Evolutionary conservation across 2,113 vertebrate genomes (phyloP), one percentile per base, ranked within the genome.

Genomic region (Sylvia atricapilla): DNA sequence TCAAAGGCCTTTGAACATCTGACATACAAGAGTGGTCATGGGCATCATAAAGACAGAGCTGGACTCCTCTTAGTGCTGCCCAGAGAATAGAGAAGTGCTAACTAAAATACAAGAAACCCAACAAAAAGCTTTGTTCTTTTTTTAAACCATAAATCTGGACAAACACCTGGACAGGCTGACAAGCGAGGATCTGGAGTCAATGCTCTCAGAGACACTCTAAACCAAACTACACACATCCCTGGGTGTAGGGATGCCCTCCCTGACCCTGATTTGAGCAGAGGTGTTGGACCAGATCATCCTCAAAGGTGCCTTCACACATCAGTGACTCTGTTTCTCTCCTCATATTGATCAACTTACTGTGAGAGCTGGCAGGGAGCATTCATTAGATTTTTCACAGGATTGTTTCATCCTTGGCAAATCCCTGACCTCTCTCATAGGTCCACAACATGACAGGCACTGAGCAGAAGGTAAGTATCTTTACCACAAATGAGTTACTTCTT

Each of bases 281-380:
- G 9, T 35, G 23, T 25, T 52, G 22, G 21, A 78, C 37, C 13
- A 86, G 28, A 27, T 8, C 43, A 28, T 21, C 11, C 33, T 37
- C 55, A 47, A 33, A 58, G 2, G 1, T 4, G 10, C 6, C 52
- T 63, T 67, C 56, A 27, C 53, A 22, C 7, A 21, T 25, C 1
- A 0, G 31, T 15, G 8, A 63, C 37, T 37, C 52, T 41, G 15
- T n/a, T 85, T 27, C 52, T 78, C 60, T 82, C 39, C 44, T 60
- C 27, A 19, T 55, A 28, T 7, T 27, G 18, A 81, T 14, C 11
- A 52, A 23, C 0, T 0, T n/a, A 53, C 17, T 31, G 22, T 18
- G 18, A 85, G n/a, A 81, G 30, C 27, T 4, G 1, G 25, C 22
- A 68, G 22, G 5, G 15, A 84, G 9, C 10, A 49, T 5, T 33